Conservation (phyloP, 2,888 invertebrate species). For the Artemia sp. region DNA sequence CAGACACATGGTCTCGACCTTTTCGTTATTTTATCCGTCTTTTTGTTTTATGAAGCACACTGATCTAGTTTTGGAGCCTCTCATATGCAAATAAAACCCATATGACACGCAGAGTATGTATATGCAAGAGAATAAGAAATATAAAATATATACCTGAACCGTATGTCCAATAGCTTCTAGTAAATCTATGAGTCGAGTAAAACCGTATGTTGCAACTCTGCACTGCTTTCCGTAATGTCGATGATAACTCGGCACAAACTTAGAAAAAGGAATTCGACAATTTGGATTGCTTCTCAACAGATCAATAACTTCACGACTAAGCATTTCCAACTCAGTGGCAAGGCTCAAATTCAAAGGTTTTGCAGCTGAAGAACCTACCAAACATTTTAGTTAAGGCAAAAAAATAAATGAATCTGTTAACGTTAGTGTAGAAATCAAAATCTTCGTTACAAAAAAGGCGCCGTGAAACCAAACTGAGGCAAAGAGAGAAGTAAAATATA, state of each 20-base stretch:
- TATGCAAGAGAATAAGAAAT: not conserved
- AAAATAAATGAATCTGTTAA: too few species aligned
- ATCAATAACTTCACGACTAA: constrained; percentile 73
- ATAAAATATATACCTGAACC: constrained; percentile 45
- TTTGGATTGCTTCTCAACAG: constrained; percentile 60
- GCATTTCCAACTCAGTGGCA: constrained; percentile 53
- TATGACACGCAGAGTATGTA: too few species aligned
- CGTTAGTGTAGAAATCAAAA: too few species aligned
- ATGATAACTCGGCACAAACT: constrained; percentile 87
- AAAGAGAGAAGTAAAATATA: too few species aligned
- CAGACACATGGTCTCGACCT: too few species aligned
- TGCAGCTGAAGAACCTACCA: not conserved
- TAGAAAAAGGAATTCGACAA: constrained; percentile 61
- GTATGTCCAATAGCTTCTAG: constrained; percentile 71
- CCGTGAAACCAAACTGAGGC: too few species aligned
- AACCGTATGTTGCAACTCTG: constrained; percentile 90
- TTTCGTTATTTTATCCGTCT: too few species aligned
- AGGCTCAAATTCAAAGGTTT: constrained; percentile 37
- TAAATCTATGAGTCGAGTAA: constrained; percentile 73
- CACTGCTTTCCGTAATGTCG: constrained; percentile 91
- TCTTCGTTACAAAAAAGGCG: too few species aligned
- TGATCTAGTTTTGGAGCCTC: too few species aligned
- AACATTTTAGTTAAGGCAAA: too few species aligned
- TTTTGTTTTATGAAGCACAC: too few species aligned
- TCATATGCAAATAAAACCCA: too few species aligned